These are phyloP conservation scores for Carcharodon carcharias DNA, from an alignment of 2,797 vertebrate genomes.

Conservation along the genomic window DNA sequence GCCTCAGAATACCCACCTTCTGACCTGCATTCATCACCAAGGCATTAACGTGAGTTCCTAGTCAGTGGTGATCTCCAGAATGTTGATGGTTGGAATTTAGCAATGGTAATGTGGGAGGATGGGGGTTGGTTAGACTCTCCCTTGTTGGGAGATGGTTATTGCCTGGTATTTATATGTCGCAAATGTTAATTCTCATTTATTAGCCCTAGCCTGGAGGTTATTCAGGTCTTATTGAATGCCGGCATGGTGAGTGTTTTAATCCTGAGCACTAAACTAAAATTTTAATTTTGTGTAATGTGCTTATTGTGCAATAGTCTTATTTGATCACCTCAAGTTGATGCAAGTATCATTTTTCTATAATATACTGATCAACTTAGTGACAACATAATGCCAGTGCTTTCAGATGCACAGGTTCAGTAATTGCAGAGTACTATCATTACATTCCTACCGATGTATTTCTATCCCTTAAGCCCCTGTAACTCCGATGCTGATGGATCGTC, in stretches of 20 bases:
- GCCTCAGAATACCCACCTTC: not conserved
- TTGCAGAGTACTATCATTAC: not conserved
- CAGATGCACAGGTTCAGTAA: not conserved
- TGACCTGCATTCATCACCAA: not conserved
- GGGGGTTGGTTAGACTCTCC: not conserved
- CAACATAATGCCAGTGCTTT: not conserved
- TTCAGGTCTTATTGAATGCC: not conserved
- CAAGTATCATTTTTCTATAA: not conserved
- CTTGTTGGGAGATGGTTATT: not conserved
- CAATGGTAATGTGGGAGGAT: not conserved
- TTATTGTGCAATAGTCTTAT: no score
- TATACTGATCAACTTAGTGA: not conserved
- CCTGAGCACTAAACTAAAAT: no score
- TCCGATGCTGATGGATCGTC: slow-evolving; percentile 59
- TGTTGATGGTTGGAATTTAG: not conserved
- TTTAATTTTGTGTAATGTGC: no score
- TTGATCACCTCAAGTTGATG: not conserved
- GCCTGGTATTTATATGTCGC: not conserved
- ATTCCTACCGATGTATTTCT: not conserved
- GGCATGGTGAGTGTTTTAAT: not conserved
- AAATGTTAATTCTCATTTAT: not conserved
- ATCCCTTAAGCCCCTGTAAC: not conserved
- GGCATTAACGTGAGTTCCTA: not conserved
- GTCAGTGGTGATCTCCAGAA: not conserved
- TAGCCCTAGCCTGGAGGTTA: not conserved